phyloP scores from a whole-genome alignment of 2,113 vertebrate genomes.

The Oxyruncus cristatus region DNA sequence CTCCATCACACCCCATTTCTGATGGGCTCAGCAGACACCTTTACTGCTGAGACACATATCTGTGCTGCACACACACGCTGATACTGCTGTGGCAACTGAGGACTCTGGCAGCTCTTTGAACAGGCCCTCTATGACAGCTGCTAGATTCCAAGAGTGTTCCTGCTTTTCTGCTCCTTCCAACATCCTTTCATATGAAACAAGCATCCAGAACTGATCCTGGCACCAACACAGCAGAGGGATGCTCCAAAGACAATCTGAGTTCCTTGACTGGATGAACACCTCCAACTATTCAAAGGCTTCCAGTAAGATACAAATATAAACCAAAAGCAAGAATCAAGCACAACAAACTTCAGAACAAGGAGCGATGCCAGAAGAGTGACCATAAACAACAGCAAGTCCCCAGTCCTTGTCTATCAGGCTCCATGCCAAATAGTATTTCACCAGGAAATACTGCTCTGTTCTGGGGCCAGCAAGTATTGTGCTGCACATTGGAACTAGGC shows the following conservation, averaged over 20 bases:
- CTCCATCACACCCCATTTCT: background rate
- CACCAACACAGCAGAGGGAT: background rate
- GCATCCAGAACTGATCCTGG: background rate
- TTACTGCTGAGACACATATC: fast-evolving
- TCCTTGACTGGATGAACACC: background rate
- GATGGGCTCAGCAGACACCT: background rate
- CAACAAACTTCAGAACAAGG: background rate
- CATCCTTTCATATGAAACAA: background rate
- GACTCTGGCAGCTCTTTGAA: background rate
- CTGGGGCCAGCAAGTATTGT: background rate
- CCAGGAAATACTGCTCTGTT: background rate
- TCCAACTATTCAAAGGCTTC: background rate
- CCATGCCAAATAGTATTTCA: background rate
- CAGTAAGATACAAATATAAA: background rate
- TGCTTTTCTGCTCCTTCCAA: background rate
- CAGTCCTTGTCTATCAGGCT: background rate
- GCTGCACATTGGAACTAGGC: background rate
- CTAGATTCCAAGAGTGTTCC: background rate
- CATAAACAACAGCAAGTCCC: background rate
- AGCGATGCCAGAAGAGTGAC: background rate
- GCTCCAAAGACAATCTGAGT: background rate
- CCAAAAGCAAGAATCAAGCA: background rate
- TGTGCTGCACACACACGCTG: background rate
- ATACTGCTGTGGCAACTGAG: fast-evolving
- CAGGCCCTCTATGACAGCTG: background rate